phyloP scores from a whole-genome alignment of 2,113 vertebrate species.

The Erinaceus europaeus region DNA sequence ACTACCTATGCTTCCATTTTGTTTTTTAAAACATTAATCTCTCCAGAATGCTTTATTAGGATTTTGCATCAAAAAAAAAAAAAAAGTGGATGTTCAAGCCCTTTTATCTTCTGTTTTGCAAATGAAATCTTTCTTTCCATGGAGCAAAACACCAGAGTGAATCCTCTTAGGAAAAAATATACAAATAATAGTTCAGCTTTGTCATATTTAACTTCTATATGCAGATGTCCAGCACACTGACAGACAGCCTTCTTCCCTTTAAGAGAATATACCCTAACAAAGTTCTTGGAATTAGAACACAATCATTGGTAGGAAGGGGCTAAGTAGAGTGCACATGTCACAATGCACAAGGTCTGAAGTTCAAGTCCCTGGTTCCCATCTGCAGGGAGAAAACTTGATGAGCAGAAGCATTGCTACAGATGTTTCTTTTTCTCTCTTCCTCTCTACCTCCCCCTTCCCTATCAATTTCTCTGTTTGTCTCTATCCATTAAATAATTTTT shows the following conservation, averaged over 20 bases:
- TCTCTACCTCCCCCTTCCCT: no score
- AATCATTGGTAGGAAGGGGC: not conserved
- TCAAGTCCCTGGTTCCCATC: no score
- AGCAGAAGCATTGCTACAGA: no score
- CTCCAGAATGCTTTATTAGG: constrained; percentile 59
- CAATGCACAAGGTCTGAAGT: no score
- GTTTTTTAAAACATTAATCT: constrained; percentile 63
- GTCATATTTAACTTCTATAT: not conserved
- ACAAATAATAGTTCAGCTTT: constrained; percentile 42
- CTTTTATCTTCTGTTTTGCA: constrained; percentile 66
- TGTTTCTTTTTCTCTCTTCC: no score
- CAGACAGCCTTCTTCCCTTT: constrained; percentile 24
- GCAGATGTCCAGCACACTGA: constrained; percentile 1
- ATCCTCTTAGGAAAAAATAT: constrained; percentile 44
- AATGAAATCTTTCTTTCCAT: constrained; percentile 53
- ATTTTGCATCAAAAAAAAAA: constrained; percentile 68
- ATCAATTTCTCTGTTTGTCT: no score
- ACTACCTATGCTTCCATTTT: constrained; percentile 58
- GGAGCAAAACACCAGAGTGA: constrained; percentile 35
- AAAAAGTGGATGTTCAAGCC: constrained; percentile 49
- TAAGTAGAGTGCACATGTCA: no score
- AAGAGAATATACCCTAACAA: not conserved
- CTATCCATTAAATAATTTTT: no score
- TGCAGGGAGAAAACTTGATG: no score
- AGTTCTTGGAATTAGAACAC: not conserved